Evolutionary conservation across 2,888 invertebrate genomes (phyloP).

Genomic region (Chrysotoxum bicinctum): DNA sequence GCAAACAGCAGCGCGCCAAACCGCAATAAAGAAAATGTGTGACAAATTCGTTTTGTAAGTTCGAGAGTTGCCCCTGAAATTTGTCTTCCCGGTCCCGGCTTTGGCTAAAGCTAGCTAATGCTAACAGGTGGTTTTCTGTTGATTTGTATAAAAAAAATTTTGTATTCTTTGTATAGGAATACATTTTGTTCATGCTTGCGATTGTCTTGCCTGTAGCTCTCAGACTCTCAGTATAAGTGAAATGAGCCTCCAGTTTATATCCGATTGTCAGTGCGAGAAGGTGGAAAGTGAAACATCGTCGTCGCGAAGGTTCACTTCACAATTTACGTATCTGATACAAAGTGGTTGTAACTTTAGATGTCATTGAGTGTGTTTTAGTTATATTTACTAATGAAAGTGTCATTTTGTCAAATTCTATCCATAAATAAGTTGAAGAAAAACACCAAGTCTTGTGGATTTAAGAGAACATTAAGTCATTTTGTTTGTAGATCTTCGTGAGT

Average conservation of each 20-base stretch:
- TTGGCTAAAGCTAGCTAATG: neutral
- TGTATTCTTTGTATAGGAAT: neutral
- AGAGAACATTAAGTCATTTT: conserved; percentile 31
- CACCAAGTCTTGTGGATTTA: conserved; percentile 14
- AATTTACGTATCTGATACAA: conserved; percentile 56
- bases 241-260: conserved; percentile 52
- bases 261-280: conserved; percentile 70
- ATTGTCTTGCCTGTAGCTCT: conserved; percentile 7
- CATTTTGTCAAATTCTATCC: conserved; percentile 33
- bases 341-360: conserved; percentile 18
- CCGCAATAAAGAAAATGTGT: conserved; percentile 15
- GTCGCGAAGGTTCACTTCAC: conserved; percentile 61
- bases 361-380: neutral
- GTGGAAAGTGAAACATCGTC: conserved; percentile 62
- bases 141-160: neutral
- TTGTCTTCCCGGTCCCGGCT: conserved; percentile 63
- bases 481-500: neutral
- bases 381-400: conserved; percentile 1
- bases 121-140: conserved; percentile 54
- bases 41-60: conserved; percentile 16
- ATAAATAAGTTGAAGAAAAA: neutral
- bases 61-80: conserved; percentile 58
- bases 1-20: neutral
- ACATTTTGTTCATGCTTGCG: neutral
- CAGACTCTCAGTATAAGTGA: neutral